Evolutionary conservation across 2,797 vertebrate species (phyloP).

Genomic region (Nothura maculosa): DNA sequence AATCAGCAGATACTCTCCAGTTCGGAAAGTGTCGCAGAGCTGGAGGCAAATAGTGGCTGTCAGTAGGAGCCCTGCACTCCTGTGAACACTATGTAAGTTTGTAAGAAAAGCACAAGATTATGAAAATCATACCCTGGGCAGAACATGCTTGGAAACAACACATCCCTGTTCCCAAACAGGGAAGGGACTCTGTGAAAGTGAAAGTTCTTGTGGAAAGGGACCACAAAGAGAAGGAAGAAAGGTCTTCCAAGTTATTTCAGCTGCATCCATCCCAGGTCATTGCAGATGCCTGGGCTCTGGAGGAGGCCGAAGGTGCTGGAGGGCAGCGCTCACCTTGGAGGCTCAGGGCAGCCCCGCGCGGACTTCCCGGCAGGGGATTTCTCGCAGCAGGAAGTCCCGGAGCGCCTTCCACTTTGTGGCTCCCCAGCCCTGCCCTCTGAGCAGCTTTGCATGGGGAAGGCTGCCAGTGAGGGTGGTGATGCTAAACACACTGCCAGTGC

Average conservation of each 20-base stretch:
- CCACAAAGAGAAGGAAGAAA: background rate
- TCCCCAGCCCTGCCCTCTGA: background rate
- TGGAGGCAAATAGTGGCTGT: background rate
- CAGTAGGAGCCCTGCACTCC: background rate
- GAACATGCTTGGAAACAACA: background rate
- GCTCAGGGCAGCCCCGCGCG: background rate
- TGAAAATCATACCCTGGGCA: background rate
- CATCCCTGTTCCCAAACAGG: background rate
- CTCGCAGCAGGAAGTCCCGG: slow-evolving; percentile 26
- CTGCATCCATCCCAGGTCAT: background rate
- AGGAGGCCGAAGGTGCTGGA: background rate
- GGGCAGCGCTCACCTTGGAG: background rate
- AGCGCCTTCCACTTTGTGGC: background rate
- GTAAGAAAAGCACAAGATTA: background rate
- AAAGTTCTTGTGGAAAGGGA: background rate
- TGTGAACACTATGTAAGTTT: background rate
- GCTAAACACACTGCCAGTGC: background rate
- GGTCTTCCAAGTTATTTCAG: background rate
- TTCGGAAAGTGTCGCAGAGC: background rate
- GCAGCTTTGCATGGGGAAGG: background rate
- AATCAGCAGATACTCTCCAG: background rate
- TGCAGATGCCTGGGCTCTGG: background rate
- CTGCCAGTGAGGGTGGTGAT: rapidly evolving
- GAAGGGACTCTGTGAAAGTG: too few species aligned
- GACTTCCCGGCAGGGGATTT: slow-evolving; percentile 41